Evolutionary conservation across 2,888 invertebrate genomes (phyloP), one percentile per base, ranked within the genome.

Genomic region (Drosophila nr. perissopoda): DNA sequence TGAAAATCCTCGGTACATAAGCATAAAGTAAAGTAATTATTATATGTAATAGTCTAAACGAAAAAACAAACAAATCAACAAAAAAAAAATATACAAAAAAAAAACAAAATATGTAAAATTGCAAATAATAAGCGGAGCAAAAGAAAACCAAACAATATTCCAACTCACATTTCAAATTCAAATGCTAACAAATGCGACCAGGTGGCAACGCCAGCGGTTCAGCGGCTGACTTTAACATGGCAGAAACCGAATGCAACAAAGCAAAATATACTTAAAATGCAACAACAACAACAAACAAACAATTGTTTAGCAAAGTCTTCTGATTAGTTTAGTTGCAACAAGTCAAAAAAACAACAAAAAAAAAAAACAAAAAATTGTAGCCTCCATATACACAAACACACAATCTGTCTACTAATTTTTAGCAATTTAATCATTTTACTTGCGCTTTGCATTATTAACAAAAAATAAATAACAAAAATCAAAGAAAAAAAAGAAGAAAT

Each of bases 1-100:
- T 89, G 83, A 86, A 89, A 85, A 89, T 85, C 85, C 85, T 85
- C 83, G 85, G 68, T 83, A 86, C 74, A 89, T 85, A 89, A 88
- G 81, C 90, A 89, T 83, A 83, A 80, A 78, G 67, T 81, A 74
- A 76, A 62, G 52, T 79, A 80, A 79, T 71, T 75, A 84, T 83
- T 81, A 83, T 76, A 90, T 75, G 57, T 81, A 88, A 86, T 83
- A 78, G 73, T 65, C 56, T 66, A 80, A 70, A 62, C 68, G 27
- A 31, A 38, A 60, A 62, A n/a, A n/a, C 18, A 54, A 57, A 56
- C 33, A 33, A 33, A 33, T 33, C 33, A 33, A 67, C 11, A n/a
- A n/a, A 10, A n/a, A 5, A 21, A 45, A 45, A 16, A 40, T 38
- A 42, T 38, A 42, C 48, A 73, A 65, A 71, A 42, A 68, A 18